Evolutionary conservation across 2,113 vertebrate genomes (phyloP).

Genomic region (Xiphophorus maculatus): DNA sequence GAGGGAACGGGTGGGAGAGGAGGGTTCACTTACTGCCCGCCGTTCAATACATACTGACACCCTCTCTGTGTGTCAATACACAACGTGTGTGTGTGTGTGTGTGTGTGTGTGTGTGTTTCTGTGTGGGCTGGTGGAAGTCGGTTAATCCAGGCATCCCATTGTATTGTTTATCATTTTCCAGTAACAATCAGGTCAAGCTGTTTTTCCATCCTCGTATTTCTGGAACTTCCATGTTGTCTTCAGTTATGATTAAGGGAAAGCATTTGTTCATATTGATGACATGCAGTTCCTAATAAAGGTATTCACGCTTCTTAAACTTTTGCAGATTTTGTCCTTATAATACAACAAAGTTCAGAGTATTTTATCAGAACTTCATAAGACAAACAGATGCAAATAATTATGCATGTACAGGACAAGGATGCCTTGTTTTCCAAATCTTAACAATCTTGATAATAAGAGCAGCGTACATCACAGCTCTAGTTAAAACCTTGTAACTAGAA

Average conservation of each 20-base stretch:
- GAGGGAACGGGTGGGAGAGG: conserved; percentile 59
- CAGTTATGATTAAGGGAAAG: neutral
- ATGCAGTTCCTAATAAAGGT: neutral
- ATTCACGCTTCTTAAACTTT: neutral
- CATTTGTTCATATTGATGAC: neutral
- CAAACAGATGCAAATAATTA: neutral
- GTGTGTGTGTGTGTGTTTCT: conserved; percentile 48
- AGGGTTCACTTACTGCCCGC: conserved; percentile 71
- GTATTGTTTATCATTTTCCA: conserved; percentile 33
- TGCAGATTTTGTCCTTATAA: too few relatives aligned
- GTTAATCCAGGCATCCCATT: conserved; percentile 48
- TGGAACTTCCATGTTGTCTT: neutral
- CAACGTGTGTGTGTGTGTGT: conserved; percentile 27
- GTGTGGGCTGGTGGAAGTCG: conserved; percentile 37
- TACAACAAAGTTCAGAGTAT: neutral
- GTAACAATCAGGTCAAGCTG: conserved; percentile 37
- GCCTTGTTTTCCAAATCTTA: too few relatives aligned
- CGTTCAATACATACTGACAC: conserved; percentile 79
- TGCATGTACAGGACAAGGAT: neutral
- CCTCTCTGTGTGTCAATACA: conserved; percentile 74
- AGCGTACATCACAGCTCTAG: neutral
- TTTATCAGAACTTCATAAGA: neutral
- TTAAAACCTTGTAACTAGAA: neutral
- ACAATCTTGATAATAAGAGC: too few relatives aligned
- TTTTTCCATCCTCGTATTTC: conserved; percentile 12